Base-by-base conservation (phyloP, 1,140 invertebrate genomes). In the Halesus radiatus region DNA sequence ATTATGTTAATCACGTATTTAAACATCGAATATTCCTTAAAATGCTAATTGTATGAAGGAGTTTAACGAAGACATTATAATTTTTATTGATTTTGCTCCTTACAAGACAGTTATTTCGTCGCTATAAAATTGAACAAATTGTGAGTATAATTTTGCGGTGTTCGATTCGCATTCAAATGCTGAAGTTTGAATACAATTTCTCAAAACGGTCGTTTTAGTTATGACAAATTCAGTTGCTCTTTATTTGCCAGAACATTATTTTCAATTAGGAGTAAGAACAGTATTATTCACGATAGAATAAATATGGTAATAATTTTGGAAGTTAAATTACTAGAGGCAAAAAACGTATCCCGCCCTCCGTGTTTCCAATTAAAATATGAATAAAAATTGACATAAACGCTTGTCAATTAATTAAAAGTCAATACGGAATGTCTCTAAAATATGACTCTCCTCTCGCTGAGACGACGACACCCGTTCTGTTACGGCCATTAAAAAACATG, bases 381-480 rank as follows among this genome's bases (percentile, higher is more conserved):
- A 72, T 72, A 72, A 72, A 72, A 72, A 72, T 52, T 15, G 7
- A 72, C 37, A 53, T 72, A 52, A 72, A 72, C 15, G 68, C 22
- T 72, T 72, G 32, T 72, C 20, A 26, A 20, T 53, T 72, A 72
- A 72, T 72, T 72, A 72, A 53, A 72, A 72, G 68, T 72, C 22
- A 52, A 72, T 72, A 72, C 68, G 16, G 29, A 50, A 68, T 68
- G 29, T 53, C 68, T 72, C 7, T 16, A 23, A 53, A 53, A 72
- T 45, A 68, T 50, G 45, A 15, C 8, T 45, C 18, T 18, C 64
- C 37, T 68, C n/a, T 32, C 29, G 20, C 15, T 45, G 29, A 45
- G 37, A 68, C 10, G 18, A 68, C 64, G 16, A 45, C n/a, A n/a
- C 32, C 18, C 5, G 29, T 16, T 20, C 29, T 32, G n/a, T 13